phyloP scores from a whole-genome alignment of 2,888 invertebrate species.

The Archips xylosteana region DNA sequence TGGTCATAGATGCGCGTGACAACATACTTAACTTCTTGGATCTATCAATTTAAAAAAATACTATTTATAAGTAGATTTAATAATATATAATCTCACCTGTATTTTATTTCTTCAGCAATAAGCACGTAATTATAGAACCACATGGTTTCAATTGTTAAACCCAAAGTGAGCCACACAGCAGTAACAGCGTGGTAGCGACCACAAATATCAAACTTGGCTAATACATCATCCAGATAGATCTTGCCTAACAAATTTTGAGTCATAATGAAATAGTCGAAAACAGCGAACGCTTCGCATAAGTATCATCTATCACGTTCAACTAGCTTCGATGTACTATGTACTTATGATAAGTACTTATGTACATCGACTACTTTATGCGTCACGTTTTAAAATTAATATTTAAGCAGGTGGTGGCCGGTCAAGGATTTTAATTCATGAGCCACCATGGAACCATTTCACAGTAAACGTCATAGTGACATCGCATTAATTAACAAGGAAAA shows the following conservation, averaged over 20 bases:
- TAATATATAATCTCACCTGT: neutral
- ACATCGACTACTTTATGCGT: too few relatives aligned
- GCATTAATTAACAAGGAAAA: too few relatives aligned
- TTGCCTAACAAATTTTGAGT: neutral
- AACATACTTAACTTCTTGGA: too few relatives aligned
- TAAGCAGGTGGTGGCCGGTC: too few relatives aligned
- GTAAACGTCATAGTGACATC: too few relatives aligned
- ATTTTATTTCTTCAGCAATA: slow-evolving; percentile 1
- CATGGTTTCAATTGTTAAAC: neutral
- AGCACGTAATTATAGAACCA: neutral
- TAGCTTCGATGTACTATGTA: neutral
- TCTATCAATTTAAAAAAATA: too few relatives aligned
- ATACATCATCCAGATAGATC: neutral
- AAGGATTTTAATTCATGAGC: too few relatives aligned
- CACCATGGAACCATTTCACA: too few relatives aligned
- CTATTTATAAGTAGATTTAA: neutral
- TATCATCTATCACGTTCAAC: neutral
- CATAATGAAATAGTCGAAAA: neutral
- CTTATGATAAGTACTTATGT: too few relatives aligned
- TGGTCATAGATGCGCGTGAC: too few relatives aligned
- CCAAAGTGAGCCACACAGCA: neutral
- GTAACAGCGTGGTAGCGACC: neutral
- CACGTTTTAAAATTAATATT: neutral
- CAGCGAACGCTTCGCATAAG: neutral
- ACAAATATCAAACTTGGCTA: neutral